phyloP scores from a whole-genome alignment of 2,888 invertebrate genomes.

The Hydropsyche betteni region DNA sequence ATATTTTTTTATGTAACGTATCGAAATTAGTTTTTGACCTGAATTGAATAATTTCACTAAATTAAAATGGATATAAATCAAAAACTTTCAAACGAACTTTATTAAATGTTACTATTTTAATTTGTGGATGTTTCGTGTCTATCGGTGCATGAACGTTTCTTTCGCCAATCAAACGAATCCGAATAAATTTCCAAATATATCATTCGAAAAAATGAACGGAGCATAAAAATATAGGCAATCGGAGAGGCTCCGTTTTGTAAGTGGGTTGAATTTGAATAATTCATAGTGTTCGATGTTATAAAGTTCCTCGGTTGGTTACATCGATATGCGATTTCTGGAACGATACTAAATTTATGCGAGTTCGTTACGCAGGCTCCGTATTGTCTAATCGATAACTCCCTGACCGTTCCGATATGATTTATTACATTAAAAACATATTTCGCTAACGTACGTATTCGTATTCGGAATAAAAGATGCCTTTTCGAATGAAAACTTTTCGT shows the following conservation, averaged over 20 bases:
- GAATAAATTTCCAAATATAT: too few species aligned
- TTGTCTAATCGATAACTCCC: slow-evolving; percentile 21
- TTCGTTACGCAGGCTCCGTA: slow-evolving; percentile 23
- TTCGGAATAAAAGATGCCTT: neutral
- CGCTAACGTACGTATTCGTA: neutral
- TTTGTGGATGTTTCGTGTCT: too few species aligned
- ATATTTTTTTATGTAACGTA: too few species aligned
- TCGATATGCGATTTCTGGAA: slow-evolving; percentile 13
- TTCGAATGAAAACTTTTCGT: neutral
- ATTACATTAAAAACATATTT: neutral
- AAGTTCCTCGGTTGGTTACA: slow-evolving; percentile 7
- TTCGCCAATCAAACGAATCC: too few species aligned
- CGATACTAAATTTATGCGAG: slow-evolving; percentile 21
- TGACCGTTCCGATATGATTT: slow-evolving; percentile 13
- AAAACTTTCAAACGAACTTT: too few species aligned
- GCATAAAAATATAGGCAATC: neutral
- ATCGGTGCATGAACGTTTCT: too few species aligned
- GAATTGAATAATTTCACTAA: too few species aligned
- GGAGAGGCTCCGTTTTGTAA: neutral
- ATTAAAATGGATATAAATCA: too few species aligned
- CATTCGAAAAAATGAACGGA: too few species aligned
- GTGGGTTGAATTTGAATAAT: slow-evolving; percentile 12
- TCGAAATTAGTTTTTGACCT: too few species aligned
- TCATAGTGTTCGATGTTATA: slow-evolving; percentile 8
- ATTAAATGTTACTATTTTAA: too few species aligned